Base-by-base conservation (phyloP, 2,888 invertebrate genomes). In the Neoascia interrupta region DNA sequence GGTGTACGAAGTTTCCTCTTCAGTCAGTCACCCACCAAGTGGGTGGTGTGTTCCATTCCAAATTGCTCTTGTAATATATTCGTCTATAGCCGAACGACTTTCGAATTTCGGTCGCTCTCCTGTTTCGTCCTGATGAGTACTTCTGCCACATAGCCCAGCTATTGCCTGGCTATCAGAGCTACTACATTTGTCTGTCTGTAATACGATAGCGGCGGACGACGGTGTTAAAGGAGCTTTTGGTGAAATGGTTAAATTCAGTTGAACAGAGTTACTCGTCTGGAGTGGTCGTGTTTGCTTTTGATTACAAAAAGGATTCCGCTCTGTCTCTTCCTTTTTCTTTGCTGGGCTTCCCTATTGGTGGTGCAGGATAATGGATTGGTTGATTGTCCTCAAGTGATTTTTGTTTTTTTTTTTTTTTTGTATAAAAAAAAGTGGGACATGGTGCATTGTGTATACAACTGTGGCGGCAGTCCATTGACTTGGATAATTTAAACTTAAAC, bases 211-310 rank as follows among this genome's bases (percentile, higher is more conserved):
- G 45, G 8, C 8, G 26, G n/a, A n/a, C 31, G 31, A 68, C 58
- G 68, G 63, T 81, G 82, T 81, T 81, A 73, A 82, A 81, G 75
- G 72, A 82, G 81, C 82, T 80, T 82, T 81, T 64, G 47, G 61
- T 58, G 47, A 81, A 82, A 76, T 81, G 64, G 73, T 63, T 80
- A 82, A 81, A 81, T 82, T 82, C 83, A 83, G 83, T 83, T 82
- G 82, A 81, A 82, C 80, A 83, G 76, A 83, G 82, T 82, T 63
- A 63, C 75, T 82, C 82, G 82, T 81, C 82, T 83, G 80, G 83
- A 82, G 81, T 82, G 81, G 83, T 83, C 81, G 82, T 82, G 81
- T 81, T 81, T 81, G 68, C 79, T 80, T 81, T 79, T 54, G 58
- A 70, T 60, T 72, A 54, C 54, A 41, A 34, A 51, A 58, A 45